Percentiles rank a stretch among this genome's conserved stretches.
These are phyloP conservation scores for Onychomys torridus DNA, from an alignment of 2,797 vertebrate genomes.

Conservation along the genomic window DNA sequence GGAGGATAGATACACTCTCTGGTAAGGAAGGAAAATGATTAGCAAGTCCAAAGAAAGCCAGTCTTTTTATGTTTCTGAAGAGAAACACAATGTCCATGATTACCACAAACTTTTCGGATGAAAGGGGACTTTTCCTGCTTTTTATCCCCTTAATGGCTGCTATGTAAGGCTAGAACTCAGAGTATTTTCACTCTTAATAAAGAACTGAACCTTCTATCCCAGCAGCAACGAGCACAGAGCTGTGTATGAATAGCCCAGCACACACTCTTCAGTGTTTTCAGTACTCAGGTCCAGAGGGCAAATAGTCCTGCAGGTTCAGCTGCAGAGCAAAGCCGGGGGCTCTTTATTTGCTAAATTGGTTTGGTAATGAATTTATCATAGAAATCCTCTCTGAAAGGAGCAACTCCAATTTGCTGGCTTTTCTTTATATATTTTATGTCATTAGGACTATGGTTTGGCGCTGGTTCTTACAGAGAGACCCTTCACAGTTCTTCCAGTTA, in stretches of 20 bases:
- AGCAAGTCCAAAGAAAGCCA: slow-evolving; percentile 21
- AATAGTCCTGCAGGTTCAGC: background rate
- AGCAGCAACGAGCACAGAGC: slow-evolving; percentile 34
- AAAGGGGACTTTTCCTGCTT: slow-evolving; percentile 40
- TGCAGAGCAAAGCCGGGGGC: background rate
- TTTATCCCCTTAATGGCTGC: background rate
- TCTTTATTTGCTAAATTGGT: slow-evolving; percentile 56
- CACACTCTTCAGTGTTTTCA: background rate
- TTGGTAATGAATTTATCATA: slow-evolving; percentile 63
- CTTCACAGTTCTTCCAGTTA: background rate
- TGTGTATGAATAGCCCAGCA: slow-evolving; percentile 11
- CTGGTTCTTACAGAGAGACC: background rate
- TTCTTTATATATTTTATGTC: slow-evolving; percentile 47
- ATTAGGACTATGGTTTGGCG: background rate
- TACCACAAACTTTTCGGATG: background rate
- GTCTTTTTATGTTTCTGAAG: slow-evolving; percentile 42
- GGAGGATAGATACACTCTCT: slow-evolving; percentile 37
- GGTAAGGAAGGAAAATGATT: slow-evolving; percentile 60
- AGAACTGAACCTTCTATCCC: slow-evolving; percentile 42
- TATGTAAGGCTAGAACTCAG: slow-evolving; percentile 37
- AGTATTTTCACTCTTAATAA: slow-evolving; percentile 46
- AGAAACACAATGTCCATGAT: slow-evolving; percentile 57
- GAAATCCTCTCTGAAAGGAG: slow-evolving; percentile 58
- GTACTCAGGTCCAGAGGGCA: background rate
- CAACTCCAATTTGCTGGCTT: background rate